These are phyloP conservation scores for Cyanistes caeruleus DNA, from an alignment of 2,113 vertebrate species.

Conservation along the genomic window DNA sequence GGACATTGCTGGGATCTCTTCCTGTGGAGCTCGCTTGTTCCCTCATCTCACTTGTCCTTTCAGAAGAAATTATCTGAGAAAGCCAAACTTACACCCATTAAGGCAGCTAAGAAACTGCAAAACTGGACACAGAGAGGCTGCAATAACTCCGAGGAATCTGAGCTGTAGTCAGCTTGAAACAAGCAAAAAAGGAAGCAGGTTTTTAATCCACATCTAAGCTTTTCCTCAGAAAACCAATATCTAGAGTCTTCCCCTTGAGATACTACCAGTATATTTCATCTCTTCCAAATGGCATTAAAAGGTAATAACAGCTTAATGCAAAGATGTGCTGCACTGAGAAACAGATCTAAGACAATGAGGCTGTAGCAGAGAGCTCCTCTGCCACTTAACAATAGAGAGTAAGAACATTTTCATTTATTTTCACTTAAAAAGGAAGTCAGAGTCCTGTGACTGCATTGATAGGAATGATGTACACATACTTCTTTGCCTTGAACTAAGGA, in stretches of 20 bases:
- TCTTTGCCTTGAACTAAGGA: slow-evolving; percentile 59
- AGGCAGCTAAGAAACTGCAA: neutral
- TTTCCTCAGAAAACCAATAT: neutral
- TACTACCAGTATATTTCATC: neutral
- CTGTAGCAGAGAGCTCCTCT: neutral
- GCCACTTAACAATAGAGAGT: neutral
- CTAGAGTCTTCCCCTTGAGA: neutral
- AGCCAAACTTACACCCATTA: slow-evolving; percentile 6
- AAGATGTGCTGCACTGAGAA: slow-evolving; percentile 1
- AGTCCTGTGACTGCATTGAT: slow-evolving; percentile 60
- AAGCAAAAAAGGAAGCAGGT: neutral
- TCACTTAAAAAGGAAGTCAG: slow-evolving; percentile 42
- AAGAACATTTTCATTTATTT: slow-evolving; percentile 36
- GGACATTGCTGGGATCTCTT: neutral
- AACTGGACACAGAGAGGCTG: neutral
- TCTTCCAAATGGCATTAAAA: slow-evolving; percentile 1
- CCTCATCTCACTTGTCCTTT: neutral
- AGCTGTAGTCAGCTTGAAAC: neutral
- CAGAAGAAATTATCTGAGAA: slow-evolving; percentile 14
- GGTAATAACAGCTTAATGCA: neutral
- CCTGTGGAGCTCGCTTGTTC: neutral
- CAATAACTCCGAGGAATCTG: neutral
- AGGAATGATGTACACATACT: slow-evolving; percentile 26
- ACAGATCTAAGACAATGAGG: slow-evolving; percentile 30
- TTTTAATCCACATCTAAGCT: neutral